Conservation (phyloP, 2,888 invertebrate species). For the Phrixothrix hirtus region DNA sequence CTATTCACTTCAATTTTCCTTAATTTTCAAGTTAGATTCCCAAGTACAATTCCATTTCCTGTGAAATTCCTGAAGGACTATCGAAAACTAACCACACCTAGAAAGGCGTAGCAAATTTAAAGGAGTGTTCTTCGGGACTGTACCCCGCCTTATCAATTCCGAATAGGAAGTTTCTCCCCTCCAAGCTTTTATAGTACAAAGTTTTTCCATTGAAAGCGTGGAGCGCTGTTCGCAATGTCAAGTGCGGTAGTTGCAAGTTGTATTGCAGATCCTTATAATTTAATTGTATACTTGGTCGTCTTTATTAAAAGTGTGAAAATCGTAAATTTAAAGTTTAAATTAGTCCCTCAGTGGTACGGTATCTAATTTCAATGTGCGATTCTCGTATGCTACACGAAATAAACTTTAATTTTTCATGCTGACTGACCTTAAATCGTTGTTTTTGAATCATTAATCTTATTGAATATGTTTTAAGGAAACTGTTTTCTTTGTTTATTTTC, state of each 20-base stretch:
- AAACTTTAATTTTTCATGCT: slow-evolving; percentile 1
- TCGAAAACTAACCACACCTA: slow-evolving; percentile 29
- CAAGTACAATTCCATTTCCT: too few relatives aligned
- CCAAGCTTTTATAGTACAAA: slow-evolving; percentile 32
- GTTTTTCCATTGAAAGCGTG: slow-evolving; percentile 35
- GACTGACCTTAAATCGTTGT: too few relatives aligned
- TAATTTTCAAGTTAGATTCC: too few relatives aligned
- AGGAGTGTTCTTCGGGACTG: slow-evolving; percentile 32
- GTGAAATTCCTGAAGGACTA: slow-evolving; percentile 5
- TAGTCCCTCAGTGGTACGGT: slow-evolving; percentile 9
- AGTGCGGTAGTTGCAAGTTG: slow-evolving; percentile 41
- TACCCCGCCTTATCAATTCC: slow-evolving; percentile 34
- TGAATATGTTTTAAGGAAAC: slow-evolving; percentile 1
- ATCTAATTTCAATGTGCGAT: slow-evolving; percentile 8
- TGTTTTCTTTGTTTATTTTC: slow-evolving; percentile 18
- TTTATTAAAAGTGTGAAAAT: slow-evolving; percentile 39
- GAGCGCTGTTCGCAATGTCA: slow-evolving; percentile 35
- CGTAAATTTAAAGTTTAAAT: slow-evolving; percentile 19
- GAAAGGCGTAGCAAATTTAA: slow-evolving; percentile 30
- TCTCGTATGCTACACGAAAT: too few relatives aligned
- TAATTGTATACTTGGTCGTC: slow-evolving; percentile 43
- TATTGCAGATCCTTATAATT: slow-evolving; percentile 42
- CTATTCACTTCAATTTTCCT: too few relatives aligned
- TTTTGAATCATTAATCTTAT: background rate
- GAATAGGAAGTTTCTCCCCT: slow-evolving; percentile 33